Conservation (phyloP, 1,140 invertebrate genomes). For the Drosophila eugracilis region DNA sequence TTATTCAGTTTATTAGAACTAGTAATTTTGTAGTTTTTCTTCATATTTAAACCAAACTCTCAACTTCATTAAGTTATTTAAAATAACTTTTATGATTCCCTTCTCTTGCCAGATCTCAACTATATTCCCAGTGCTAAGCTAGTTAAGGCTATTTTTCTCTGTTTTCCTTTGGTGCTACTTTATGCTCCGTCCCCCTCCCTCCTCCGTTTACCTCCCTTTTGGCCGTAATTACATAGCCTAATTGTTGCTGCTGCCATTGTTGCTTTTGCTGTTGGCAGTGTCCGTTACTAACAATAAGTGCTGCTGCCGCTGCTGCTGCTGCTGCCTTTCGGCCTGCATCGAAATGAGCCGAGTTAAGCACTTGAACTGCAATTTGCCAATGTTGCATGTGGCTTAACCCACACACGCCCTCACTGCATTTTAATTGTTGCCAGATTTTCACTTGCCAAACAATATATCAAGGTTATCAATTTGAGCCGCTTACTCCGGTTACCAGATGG, state of each 20-base stretch:
- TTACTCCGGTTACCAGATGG: not conserved
- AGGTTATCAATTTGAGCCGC: slow-evolving; percentile 15
- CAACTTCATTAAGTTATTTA: too few species aligned
- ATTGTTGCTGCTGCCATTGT: slow-evolving; percentile 54
- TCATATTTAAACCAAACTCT: too few species aligned
- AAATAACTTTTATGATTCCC: not conserved
- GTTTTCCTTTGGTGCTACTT: slow-evolving; percentile 1
- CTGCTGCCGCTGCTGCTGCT: too few species aligned
- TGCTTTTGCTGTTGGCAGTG: slow-evolving; percentile 23
- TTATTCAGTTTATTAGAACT: not conserved
- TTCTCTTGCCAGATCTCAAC: too few species aligned
- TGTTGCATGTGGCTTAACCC: slow-evolving; percentile 31
- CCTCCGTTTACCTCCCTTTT: slow-evolving; percentile 6
- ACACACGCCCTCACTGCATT: not conserved
- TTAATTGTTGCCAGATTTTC: slow-evolving; percentile 20
- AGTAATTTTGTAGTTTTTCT: too few species aligned
- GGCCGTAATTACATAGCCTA: slow-evolving; percentile 57
- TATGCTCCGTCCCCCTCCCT: not conserved
- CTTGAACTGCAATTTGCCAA: slow-evolving; percentile 50
- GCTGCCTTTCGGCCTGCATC: slow-evolving; percentile 41
- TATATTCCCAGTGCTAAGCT: not conserved
- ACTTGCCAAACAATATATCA: slow-evolving; percentile 21
- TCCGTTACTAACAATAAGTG: slow-evolving; percentile 44
- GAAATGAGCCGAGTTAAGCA: slow-evolving; percentile 47
- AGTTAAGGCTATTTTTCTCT: not conserved